Evolutionary conservation across 2,888 invertebrate genomes (phyloP).

Genomic region (Taenaris catops): DNA sequence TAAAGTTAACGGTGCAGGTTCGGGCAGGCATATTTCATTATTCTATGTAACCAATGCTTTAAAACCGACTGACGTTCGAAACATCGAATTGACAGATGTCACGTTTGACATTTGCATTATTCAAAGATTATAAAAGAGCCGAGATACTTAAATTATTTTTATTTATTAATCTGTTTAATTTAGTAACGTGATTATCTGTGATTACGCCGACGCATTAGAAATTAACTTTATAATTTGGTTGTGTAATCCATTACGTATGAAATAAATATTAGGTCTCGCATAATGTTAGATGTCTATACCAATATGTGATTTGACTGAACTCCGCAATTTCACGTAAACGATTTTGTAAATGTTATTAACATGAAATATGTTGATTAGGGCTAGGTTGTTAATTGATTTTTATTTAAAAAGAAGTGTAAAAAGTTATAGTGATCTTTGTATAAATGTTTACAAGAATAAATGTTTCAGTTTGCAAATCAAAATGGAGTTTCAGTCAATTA

Average conservation of each 20-base stretch:
- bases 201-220: conserved; percentile 57
- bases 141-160: conserved; percentile 33
- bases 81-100: conserved; percentile 59
- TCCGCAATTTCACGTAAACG: conserved; percentile 52
- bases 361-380: conserved; percentile 55
- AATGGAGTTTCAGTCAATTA: conserved; percentile 80
- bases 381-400: conserved; percentile 76
- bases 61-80: conserved; percentile 39
- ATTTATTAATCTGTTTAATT: conserved; percentile 46
- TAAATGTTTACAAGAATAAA: conserved; percentile 73
- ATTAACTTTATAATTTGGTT: conserved; percentile 36
- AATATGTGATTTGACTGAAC: conserved; percentile 71
- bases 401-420: conserved; percentile 54
- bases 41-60: conserved; percentile 39
- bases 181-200: conserved; percentile 58
- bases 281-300: conserved; percentile 33
- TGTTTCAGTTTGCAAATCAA: conserved; percentile 62
- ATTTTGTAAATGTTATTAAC: conserved; percentile 46
- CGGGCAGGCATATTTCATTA: conserved; percentile 34
- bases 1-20: conserved; percentile 49
- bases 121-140: conserved; percentile 29
- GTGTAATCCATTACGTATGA: conserved; percentile 29
- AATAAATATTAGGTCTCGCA: conserved; percentile 32
- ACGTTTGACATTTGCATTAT: conserved; percentile 52
- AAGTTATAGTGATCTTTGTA: conserved; percentile 64